Conservation (phyloP, 1,140 invertebrate genomes). For the Aphaenogaster floridana region DNA sequence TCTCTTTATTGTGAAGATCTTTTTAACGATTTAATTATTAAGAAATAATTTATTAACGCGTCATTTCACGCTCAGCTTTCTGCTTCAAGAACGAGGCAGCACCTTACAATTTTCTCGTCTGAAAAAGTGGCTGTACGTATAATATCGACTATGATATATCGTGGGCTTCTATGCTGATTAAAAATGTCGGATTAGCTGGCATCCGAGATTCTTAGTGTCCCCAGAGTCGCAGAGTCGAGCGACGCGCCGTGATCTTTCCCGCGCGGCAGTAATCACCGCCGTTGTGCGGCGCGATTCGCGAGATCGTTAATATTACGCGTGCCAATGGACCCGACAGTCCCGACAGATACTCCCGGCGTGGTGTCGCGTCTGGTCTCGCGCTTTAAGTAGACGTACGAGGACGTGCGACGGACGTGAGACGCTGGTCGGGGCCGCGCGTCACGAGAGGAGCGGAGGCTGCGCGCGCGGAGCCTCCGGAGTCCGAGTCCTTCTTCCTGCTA, state of each 20-base stretch:
- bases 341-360: constrained; percentile 65
- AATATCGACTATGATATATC: background rate
- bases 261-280: constrained; percentile 63
- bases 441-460: constrained; percentile 31
- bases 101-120: background rate
- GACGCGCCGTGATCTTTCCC: constrained; percentile 8
- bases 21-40: background rate
- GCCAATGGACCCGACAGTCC: constrained; percentile 71
- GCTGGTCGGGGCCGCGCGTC: background rate
- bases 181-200: background rate
- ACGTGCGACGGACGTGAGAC: constrained; percentile 33
- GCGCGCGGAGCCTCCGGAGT: constrained; percentile 30
- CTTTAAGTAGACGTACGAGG: constrained; percentile 69
- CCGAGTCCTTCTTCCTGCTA: constrained; percentile 65
- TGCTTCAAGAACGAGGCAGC: no score
- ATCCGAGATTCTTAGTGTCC: constrained; percentile 9
- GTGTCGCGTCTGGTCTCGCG: constrained; percentile 49
- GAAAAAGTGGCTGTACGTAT: background rate
- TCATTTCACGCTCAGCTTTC: background rate
- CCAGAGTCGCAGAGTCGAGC: background rate
- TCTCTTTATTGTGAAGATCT: background rate
- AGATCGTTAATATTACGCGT: constrained; percentile 66
- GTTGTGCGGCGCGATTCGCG: constrained; percentile 62
- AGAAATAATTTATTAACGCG: background rate
- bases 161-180: background rate